Evolutionary conservation across 2,797 vertebrate genomes (phyloP), one percentile per base, ranked within the genome.

Genomic region (Xyrichtys novacula): DNA sequence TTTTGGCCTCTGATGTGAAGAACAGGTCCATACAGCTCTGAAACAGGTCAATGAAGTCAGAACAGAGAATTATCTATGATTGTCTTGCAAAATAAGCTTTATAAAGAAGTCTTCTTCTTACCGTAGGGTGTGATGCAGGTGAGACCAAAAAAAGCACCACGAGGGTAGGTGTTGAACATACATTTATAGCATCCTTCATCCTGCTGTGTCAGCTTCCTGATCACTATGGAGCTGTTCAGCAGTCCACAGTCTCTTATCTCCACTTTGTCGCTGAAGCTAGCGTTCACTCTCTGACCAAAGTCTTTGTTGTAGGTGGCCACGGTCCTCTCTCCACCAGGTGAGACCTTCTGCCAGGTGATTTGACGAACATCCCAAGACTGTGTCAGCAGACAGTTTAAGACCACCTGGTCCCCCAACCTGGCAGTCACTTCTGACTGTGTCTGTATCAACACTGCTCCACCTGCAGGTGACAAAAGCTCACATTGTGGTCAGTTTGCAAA

Each of bases 341-440:
- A 15, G 0, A 59, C 0, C 36, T 80, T 89, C 64, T 80, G 79
- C 89, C 88, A 89, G 0, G 83, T 89, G 54, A 91, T 68, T 3
- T 85, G 81, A 8, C 46, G 0, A 0, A 89, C 84, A 0, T 77
- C 48, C 63, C 26, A 58, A 2, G 20, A 0, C 9, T 62, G 5
- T 8, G 5, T 16, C 10, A 88, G 65, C 7, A 15, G 38, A 47
- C 78, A 90, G n/a, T 3, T 54, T 0, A 90, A 22, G 2, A 0
- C 1, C 2, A 48, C 73, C 0, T 83, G 43, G 0, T 70, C 53
- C 80, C 86, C 52, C 1, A 43, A 0, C 4, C 7, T 49, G 28
- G 59, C 75, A 7, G 3, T 9, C 12, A 81, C 78, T 17, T 2
- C 25, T 4, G 11, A 16, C 16, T 70, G 64, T 0, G 73, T 78